These are phyloP conservation scores for Cephus rjabovi DNA, from an alignment of 2,888 invertebrate species.

Conservation along the genomic window DNA sequence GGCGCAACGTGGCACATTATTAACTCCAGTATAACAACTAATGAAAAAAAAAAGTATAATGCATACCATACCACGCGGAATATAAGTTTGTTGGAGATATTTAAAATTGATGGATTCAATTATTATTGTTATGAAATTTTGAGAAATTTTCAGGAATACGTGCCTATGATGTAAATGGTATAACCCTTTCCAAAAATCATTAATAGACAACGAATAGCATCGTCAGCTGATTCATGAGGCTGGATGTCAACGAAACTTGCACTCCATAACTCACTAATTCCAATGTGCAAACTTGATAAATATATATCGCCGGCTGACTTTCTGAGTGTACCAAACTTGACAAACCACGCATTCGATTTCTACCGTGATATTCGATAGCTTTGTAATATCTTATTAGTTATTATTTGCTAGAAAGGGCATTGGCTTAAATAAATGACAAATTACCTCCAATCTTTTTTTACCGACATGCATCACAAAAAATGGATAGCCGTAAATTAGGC, in stretches of 20 bases:
- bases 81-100: too few relatives aligned
- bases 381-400: not conserved
- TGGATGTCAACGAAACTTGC: slow-evolving; percentile 44
- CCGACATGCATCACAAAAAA: slow-evolving; percentile 33
- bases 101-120: too few relatives aligned
- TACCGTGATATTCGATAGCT: slow-evolving; percentile 11
- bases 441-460: too few relatives aligned
- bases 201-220: slow-evolving; percentile 41
- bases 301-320: slow-evolving; percentile 38
- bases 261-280: slow-evolving; percentile 51
- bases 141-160: slow-evolving; percentile 21
- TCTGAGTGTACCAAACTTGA: slow-evolving; percentile 31
- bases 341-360: slow-evolving; percentile 39
- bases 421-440: not conserved
- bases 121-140: too few relatives aligned
- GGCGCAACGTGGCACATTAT: slow-evolving; percentile 63
- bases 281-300: slow-evolving; percentile 49
- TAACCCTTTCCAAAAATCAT: slow-evolving; percentile 48
- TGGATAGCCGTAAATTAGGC: slow-evolving; percentile 48
- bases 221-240: slow-evolving; percentile 41
- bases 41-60: slow-evolving; percentile 22
- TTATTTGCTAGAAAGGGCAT: not conserved
- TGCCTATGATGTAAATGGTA: slow-evolving; percentile 51
- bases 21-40: slow-evolving; percentile 64
- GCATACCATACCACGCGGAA: slow-evolving; percentile 26